A percentile compares a stretch with the other conserved stretches of the same genome.
Evolutionary conservation across 2,113 vertebrate genomes (phyloP).

Genomic region (Azemiops feae): DNA sequence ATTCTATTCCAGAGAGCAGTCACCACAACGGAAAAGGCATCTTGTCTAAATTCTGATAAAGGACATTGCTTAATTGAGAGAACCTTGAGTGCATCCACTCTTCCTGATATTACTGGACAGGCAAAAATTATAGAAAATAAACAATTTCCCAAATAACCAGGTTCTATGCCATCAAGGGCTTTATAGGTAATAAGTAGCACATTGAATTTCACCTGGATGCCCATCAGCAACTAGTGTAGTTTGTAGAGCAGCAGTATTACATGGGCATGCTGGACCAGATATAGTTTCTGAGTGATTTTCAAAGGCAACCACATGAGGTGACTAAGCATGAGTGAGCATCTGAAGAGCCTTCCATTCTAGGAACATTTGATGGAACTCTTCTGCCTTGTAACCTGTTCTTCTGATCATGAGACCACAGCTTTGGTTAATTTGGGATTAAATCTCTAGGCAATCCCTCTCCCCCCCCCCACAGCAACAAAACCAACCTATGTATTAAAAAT

Average conservation of each 20-base stretch:
- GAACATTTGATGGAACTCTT: not conserved
- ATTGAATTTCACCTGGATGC: not conserved
- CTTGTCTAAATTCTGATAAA: not conserved
- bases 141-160: not conserved
- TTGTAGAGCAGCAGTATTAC: not conserved
- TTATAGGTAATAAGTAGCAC: not conserved
- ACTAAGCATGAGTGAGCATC: not conserved
- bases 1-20: not conserved
- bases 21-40: not conserved
- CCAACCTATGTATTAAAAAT: constrained; percentile 64
- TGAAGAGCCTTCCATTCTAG: not conserved
- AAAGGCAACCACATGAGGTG: not conserved
- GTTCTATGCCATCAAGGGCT: not conserved
- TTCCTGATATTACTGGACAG: not conserved
- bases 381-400: constrained; percentile 50
- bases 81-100: not conserved
- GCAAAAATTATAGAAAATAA: not conserved
- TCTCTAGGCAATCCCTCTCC: constrained; percentile 51
- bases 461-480: constrained; percentile 28
- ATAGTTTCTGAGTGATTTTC: not conserved
- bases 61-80: not conserved
- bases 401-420: constrained; percentile 57
- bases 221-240: not conserved
- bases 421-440: constrained; percentile 63
- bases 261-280: not conserved